A percentile compares a stretch with the other conserved stretches of the same genome.
Conservation (phyloP, 2,113 vertebrate species). For the Otis tarda region DNA sequence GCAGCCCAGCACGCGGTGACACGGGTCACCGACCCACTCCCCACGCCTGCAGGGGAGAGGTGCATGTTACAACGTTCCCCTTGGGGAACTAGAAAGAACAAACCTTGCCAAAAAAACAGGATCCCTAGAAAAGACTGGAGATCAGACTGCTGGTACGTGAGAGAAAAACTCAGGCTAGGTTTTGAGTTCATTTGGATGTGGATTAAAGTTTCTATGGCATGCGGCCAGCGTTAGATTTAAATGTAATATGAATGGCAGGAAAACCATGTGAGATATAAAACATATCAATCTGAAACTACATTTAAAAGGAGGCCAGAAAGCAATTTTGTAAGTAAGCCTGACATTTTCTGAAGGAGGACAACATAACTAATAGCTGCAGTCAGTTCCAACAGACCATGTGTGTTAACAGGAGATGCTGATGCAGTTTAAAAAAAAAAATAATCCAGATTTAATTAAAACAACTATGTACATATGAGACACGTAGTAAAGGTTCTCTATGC, state of each 20-base stretch:
- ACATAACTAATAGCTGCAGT: not conserved
- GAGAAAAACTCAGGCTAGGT: not conserved
- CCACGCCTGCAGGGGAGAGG: not conserved
- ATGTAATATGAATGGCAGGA: not conserved
- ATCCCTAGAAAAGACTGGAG: not conserved
- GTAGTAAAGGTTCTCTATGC: not conserved
- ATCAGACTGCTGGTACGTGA: not conserved
- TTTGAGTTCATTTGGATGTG: constrained; percentile 1
- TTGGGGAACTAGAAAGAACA: not conserved
- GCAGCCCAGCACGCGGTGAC: accelerated
- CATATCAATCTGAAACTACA: not conserved
- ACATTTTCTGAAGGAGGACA: not conserved
- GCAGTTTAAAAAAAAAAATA: not conserved
- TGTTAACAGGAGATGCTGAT: not conserved
- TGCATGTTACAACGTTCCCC: accelerated
- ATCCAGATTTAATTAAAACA: constrained; percentile 47
- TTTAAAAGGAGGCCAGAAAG: constrained; percentile 1
- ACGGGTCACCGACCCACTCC: accelerated
- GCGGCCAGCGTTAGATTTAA: constrained; percentile 42
- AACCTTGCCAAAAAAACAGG: not conserved
- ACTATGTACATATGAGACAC: not conserved
- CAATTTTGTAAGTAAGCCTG: not conserved
- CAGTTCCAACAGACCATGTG: not conserved
- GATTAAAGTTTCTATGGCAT: not conserved
- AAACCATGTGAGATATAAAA: constrained; percentile 26